phyloP scores from a whole-genome alignment of 2,888 invertebrate genomes.

The Orthonevra nobilis region DNA sequence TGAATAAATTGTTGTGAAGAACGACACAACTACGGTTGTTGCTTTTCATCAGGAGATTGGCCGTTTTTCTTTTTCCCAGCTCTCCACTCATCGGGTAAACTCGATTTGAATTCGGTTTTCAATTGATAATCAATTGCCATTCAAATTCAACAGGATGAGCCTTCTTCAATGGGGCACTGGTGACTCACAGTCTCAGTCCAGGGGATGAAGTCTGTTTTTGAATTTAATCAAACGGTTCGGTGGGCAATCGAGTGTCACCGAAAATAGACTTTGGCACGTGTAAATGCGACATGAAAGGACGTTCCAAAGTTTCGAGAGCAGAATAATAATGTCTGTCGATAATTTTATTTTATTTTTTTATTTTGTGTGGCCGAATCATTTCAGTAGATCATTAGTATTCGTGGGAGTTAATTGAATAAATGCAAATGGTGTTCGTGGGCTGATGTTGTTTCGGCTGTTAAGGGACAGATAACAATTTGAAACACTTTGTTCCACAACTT shows the following conservation, averaged over 20 bases:
- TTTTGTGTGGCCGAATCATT: conserved; percentile 25
- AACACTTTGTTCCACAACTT: too few species aligned
- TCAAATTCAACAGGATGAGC: conserved; percentile 48
- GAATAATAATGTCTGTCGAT: conserved; percentile 51
- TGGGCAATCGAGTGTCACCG: conserved; percentile 47
- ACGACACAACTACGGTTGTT: not conserved
- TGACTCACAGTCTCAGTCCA: conserved; percentile 29
- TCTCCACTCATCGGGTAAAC: not conserved
- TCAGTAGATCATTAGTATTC: conserved; percentile 15
- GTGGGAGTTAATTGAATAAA: conserved; percentile 23
- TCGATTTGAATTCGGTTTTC: conserved; percentile 54
- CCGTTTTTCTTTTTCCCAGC: too few species aligned
- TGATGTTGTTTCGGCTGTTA: not conserved
- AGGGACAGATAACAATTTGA: too few species aligned
- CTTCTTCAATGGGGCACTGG: conserved; percentile 34
- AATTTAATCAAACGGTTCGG: conserved; percentile 65
- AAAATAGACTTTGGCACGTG: conserved; percentile 55
- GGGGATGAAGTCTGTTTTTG: conserved; percentile 58
- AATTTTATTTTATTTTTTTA: conserved; percentile 2
- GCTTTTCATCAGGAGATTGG: not conserved
- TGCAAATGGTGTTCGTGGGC: conserved; percentile 1
- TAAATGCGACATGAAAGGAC: conserved; percentile 47
- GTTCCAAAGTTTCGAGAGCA: conserved; percentile 1
- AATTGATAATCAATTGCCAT: conserved; percentile 64
- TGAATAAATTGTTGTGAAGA: conserved; percentile 12